Evolutionary conservation across 2,888 invertebrate species (phyloP).

Genomic region (Drosophila nr. perissopoda): DNA sequence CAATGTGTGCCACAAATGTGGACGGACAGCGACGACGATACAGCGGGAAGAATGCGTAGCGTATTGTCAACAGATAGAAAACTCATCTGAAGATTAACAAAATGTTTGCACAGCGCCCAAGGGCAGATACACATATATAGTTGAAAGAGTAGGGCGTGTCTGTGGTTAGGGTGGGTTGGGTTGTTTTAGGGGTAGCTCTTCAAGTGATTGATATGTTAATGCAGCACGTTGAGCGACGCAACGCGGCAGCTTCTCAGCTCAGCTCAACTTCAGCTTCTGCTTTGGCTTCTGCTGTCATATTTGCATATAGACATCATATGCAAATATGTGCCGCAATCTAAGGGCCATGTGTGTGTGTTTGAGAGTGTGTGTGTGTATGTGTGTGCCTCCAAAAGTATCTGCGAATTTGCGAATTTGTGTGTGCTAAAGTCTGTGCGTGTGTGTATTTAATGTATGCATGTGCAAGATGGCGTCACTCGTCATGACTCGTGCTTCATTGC

Average conservation of each 20-base stretch:
- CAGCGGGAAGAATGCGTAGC: neutral
- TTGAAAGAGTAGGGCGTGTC: neutral
- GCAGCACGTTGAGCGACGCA: constrained; percentile 62
- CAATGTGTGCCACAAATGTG: neutral
- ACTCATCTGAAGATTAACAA: constrained; percentile 60
- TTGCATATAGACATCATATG: constrained; percentile 82
- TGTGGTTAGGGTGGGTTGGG: neutral
- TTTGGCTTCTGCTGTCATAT: constrained; percentile 38
- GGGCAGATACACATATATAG: neutral
- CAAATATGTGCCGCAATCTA: constrained; percentile 76
- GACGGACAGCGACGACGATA: no score
- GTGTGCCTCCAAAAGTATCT: constrained; percentile 65
- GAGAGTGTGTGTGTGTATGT: constrained; percentile 29
- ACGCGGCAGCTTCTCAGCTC: constrained; percentile 25
- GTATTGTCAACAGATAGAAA: constrained; percentile 39
- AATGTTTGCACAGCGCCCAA: constrained; percentile 63
- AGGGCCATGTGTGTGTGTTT: constrained; percentile 15
- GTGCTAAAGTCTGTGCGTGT: constrained; percentile 17
- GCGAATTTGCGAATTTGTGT: constrained; percentile 69
- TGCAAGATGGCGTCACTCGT: constrained; percentile 57
- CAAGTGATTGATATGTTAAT: constrained; percentile 79
- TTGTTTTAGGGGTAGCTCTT: constrained; percentile 27
- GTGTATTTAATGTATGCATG: constrained; percentile 56
- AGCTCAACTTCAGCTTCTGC: constrained; percentile 7
- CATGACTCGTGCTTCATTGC: constrained; percentile 45